These are phyloP conservation scores for Calonectris borealis DNA, from an alignment of 2,113 vertebrate genomes.

Conservation along the genomic window DNA sequence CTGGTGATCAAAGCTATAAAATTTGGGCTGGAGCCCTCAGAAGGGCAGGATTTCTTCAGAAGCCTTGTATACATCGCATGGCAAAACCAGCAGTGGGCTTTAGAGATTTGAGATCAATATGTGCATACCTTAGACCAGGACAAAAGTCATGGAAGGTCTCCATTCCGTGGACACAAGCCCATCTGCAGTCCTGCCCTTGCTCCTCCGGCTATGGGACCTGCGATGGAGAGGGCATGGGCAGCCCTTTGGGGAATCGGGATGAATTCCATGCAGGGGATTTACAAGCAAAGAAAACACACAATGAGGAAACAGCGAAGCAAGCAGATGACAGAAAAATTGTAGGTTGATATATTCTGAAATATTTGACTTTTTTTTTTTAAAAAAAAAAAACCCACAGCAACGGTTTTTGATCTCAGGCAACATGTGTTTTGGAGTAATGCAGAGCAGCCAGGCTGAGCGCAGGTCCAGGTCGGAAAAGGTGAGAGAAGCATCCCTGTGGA, in stretches of 20 bases:
- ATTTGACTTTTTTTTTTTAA: neutral
- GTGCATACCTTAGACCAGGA: neutral
- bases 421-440: neutral
- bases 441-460: neutral
- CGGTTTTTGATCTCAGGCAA: neutral
- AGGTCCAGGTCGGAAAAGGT: neutral
- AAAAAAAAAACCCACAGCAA: neutral
- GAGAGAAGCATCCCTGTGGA: neutral
- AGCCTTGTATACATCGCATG: neutral
- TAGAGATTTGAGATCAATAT: neutral
- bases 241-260: neutral
- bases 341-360: neutral
- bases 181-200: neutral
- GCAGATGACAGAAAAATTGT: neutral
- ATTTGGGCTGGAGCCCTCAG: neutral
- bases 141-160: neutral
- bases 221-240: neutral
- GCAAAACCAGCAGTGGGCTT: neutral
- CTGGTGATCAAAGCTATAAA: neutral
- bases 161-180: rapidly evolving
- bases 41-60: neutral
- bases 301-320: neutral
- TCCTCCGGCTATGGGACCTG: neutral
- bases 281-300: rapidly evolving
- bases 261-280: neutral